A percentile compares a stretch with the other conserved stretches of the same genome.
Conservation (phyloP, 2,888 invertebrate genomes). For the Microchrysa polita region DNA sequence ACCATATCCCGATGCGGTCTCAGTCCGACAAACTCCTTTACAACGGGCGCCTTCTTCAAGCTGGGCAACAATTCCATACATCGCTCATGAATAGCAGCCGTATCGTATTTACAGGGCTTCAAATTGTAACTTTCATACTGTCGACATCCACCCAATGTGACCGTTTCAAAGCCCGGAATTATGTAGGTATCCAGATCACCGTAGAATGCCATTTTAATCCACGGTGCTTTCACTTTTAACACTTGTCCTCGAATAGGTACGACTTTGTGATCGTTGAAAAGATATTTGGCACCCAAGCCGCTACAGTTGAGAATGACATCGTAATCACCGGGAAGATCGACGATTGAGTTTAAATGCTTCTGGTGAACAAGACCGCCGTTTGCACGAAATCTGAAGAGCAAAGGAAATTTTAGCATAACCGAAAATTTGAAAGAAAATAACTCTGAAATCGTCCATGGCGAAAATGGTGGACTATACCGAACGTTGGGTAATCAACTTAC, state of each 20-base stretch:
- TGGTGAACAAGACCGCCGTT: slow-evolving; percentile 72
- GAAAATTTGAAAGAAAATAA: too few species aligned
- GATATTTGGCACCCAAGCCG: slow-evolving; percentile 81
- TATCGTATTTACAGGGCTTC: slow-evolving; percentile 75
- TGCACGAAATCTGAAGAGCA: slow-evolving; percentile 66
- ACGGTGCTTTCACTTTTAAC: slow-evolving; percentile 83
- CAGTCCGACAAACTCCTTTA: slow-evolving; percentile 78
- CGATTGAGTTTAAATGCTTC: slow-evolving; percentile 69
- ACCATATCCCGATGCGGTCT: slow-evolving; percentile 81
- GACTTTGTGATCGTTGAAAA: slow-evolving; percentile 79
- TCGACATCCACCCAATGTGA: slow-evolving; percentile 87
- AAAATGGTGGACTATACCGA: too few species aligned
- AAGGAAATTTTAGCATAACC: too few species aligned
- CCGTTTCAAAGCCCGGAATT: slow-evolving; percentile 77
- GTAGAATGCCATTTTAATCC: slow-evolving; percentile 89
- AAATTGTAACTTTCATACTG: slow-evolving; percentile 82
- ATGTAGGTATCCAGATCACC: slow-evolving; percentile 88
- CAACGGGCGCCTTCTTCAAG: slow-evolving; percentile 68
- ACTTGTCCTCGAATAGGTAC: slow-evolving; percentile 88
- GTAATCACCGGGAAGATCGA: slow-evolving; percentile 69
- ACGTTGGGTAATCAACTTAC: too few species aligned
- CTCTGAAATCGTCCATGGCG: too few species aligned
- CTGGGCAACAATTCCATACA: slow-evolving; percentile 81
- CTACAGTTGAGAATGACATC: slow-evolving; percentile 87
- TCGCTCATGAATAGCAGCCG: slow-evolving; percentile 79